phyloP scores from a whole-genome alignment of 2,113 vertebrate species.

The Clupea harengus region DNA sequence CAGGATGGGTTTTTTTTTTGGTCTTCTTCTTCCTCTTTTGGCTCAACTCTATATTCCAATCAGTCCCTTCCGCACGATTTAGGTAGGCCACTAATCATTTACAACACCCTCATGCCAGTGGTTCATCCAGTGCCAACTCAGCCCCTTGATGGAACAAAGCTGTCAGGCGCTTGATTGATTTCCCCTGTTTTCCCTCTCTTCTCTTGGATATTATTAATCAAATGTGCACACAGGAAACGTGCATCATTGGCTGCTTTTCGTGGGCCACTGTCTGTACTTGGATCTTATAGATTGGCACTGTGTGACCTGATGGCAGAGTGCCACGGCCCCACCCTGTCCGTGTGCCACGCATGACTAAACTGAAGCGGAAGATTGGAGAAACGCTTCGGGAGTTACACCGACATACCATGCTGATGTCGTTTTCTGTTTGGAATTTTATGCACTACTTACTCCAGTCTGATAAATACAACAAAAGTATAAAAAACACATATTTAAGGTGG shows the following conservation, averaged over 20 bases:
- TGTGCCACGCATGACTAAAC: neutral
- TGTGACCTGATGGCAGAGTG: neutral
- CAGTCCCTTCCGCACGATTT: neutral
- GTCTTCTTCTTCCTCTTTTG: neutral
- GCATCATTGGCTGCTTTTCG: neutral
- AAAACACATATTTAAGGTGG: too few species aligned
- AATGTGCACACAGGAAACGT: neutral
- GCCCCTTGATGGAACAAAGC: neutral
- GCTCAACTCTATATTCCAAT: slow-evolving; percentile 1
- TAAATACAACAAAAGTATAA: too few species aligned
- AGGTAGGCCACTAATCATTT: neutral
- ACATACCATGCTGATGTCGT: neutral
- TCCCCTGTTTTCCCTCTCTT: neutral
- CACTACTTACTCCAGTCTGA: too few species aligned
- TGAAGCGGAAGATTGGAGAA: neutral
- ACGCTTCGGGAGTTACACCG: neutral
- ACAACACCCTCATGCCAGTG: neutral
- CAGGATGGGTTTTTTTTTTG: neutral
- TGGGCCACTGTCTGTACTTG: neutral
- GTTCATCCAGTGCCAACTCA: neutral
- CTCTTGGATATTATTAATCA: slow-evolving; percentile 29
- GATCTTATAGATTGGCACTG: neutral
- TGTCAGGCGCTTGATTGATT: slow-evolving; percentile 24
- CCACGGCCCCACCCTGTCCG: neutral
- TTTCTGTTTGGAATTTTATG: too few species aligned